Evolutionary conservation across 2,113 vertebrate species (phyloP).

Genomic region (Odontesthes bonariensis): DNA sequence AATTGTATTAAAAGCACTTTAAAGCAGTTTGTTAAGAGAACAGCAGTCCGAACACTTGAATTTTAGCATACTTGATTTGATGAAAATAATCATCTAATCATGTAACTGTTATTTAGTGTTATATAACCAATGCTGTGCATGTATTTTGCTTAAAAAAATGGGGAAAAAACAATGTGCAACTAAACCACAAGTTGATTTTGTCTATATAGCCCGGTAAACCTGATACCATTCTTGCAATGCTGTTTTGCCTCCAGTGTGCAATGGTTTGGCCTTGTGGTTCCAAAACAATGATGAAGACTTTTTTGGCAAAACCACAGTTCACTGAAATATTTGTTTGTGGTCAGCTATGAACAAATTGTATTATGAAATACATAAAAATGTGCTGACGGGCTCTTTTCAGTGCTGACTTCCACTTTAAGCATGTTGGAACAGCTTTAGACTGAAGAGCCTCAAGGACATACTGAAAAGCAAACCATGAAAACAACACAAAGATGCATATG

Average conservation of each 20-base stretch:
- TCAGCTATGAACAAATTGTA: conserved; percentile 66
- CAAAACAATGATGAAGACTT: conserved; percentile 68
- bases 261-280: conserved; percentile 63
- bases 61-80: conserved; percentile 12
- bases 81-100: conserved; percentile 32
- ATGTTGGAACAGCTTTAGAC: conserved; percentile 24
- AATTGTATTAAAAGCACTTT: conserved; percentile 9
- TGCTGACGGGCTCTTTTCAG: conserved; percentile 36
- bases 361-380: conserved; percentile 68
- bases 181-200: conserved; percentile 66
- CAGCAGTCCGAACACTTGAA: neutral
- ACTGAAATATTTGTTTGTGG: conserved; percentile 74
- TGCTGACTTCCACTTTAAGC: conserved; percentile 47
- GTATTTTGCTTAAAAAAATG: conserved; percentile 36
- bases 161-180: conserved; percentile 41
- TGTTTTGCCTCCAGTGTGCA: conserved; percentile 67
- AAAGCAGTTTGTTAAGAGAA: conserved; percentile 6
- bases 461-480: conserved; percentile 24
- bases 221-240: conserved; percentile 60
- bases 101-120: conserved; percentile 46
- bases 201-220: conserved; percentile 55
- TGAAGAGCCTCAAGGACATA: conserved; percentile 21
- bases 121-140: conserved; percentile 47
- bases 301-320: conserved; percentile 64
- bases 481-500: neutral